Base-by-base conservation (phyloP, 1,140 invertebrate genomes). In the Geopemphigus sp. region DNA sequence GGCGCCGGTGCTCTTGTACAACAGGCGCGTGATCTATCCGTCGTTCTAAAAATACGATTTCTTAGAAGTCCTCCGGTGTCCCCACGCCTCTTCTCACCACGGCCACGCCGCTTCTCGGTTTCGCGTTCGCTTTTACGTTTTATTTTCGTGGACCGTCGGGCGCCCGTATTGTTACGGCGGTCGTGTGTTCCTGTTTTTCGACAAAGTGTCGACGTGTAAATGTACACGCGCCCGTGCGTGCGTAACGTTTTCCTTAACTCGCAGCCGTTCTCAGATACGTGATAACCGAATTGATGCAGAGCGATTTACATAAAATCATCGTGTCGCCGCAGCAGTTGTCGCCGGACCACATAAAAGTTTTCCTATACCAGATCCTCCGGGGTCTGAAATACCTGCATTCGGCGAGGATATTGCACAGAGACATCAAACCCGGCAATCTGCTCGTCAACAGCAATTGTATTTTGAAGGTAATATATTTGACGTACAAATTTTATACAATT, bases 271-370 rank as follows among this genome's bases (percentile, higher is more conserved):
- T 84, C 87, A 99, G 97, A 88, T 99, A 99, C 90, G 96, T 99
- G 84, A 96, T 99, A 85, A 99, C 97, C 68, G 98, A 99, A 88
- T 90, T 99, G 83, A 94, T 99, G 86, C 97, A 99, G 88, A 98
- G 95, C 87, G 98, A 99, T 90, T 90, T 99, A 83, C 98, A 99
- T 89, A 99, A 99, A 90, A 99, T 99, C 86, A 99, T 99, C 86
- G 97, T 99, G 82, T 98, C 96, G 82, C 96, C 96, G 80, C 98
- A 99, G 88, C 95, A 97, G 84, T 91, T 99, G 74, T 97, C 96
- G 83, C 91, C 95, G 76, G 97, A 99, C 88, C 98, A 99, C 90
- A 98, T 99, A 87, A 99, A 99, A 92, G 96, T 99, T 87, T 99
- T 99, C 91, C 94, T 99, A 82, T 99, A 99, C 88, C 98, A 99